phyloP scores from a whole-genome alignment of 2,888 invertebrate genomes.

The Sylvicola cinctus region DNA sequence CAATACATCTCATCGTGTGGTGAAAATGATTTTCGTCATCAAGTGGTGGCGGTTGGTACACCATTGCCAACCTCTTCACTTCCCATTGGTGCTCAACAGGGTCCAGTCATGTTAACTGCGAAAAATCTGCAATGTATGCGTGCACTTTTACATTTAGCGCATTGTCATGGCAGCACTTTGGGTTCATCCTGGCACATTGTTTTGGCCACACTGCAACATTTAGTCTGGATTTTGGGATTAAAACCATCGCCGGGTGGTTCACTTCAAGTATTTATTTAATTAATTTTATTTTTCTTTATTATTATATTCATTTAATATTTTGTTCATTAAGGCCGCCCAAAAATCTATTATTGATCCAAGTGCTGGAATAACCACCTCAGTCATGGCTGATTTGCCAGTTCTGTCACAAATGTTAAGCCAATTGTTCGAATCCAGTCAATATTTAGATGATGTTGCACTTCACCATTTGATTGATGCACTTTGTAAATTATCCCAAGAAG shows the following conservation, averaged over 20 bases:
- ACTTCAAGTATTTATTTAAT: conserved; percentile 30
- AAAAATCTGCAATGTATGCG: conserved; percentile 96
- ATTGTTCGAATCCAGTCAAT: conserved; percentile 86
- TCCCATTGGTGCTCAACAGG: conserved; percentile 40
- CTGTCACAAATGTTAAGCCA: conserved; percentile 79
- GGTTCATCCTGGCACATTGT: conserved; percentile 93
- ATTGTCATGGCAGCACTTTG: conserved; percentile 77
- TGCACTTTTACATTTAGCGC: conserved; percentile 70
- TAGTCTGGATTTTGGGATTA: conserved; percentile 87
- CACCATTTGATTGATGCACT: conserved; percentile 93
- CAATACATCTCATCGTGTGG: conserved; percentile 26
- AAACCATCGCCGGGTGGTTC: conserved; percentile 91
- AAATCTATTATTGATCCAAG: conserved; percentile 53
- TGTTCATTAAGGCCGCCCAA: conserved; percentile 38
- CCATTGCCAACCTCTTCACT: conserved; percentile 70
- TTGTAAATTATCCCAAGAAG: conserved; percentile 87
- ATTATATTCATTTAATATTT: conserved; percentile 1
- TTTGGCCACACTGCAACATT: conserved; percentile 77
- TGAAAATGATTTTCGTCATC: conserved; percentile 63
- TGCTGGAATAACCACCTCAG: conserved; percentile 83
- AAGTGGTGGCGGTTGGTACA: conserved; percentile 94
- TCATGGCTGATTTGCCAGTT: conserved; percentile 87
- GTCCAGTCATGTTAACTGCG: conserved; percentile 80
- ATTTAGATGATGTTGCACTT: conserved; percentile 80
- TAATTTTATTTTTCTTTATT: neutral